Percentiles rank a stretch among this genome's conserved stretches.
These are phyloP conservation scores for Hypomesus transpacificus DNA, from an alignment of 2,113 vertebrate genomes.

Conservation along the genomic window DNA sequence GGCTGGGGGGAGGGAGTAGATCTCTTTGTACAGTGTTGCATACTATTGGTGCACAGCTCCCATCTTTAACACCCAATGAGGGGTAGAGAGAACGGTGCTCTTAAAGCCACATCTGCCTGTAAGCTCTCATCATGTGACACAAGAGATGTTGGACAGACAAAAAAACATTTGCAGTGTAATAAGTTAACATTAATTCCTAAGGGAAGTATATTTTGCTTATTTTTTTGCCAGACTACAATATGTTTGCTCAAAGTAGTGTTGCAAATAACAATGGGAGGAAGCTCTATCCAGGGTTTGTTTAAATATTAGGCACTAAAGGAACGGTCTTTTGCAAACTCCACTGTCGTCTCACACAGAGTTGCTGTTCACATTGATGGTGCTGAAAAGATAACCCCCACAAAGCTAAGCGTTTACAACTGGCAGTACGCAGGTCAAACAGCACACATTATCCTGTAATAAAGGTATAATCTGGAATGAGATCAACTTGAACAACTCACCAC, in stretches of 20 bases:
- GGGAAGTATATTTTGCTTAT: too few species aligned
- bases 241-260: too few species aligned
- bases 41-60: conserved; percentile 71
- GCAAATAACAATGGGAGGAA: too few species aligned
- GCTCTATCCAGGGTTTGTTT: too few species aligned
- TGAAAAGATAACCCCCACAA: conserved; percentile 21
- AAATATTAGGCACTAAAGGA: too few species aligned
- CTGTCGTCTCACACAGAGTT: not conserved
- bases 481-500: not conserved
- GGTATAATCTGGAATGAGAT: not conserved
- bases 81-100: not conserved
- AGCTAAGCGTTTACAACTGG: not conserved
- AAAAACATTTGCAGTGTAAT: not conserved
- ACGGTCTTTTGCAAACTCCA: not conserved
- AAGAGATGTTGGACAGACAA: not conserved
- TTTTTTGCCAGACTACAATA: too few species aligned
- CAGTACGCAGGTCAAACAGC: not conserved
- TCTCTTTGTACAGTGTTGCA: conserved; percentile 72
- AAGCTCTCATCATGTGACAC: not conserved
- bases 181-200: not conserved
- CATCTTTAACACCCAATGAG: conserved; percentile 54
- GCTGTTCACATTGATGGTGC: conserved; percentile 24
- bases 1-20: conserved; percentile 70
- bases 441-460: not conserved
- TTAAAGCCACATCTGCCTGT: conserved; percentile 45